Percentiles rank a stretch among this genome's conserved stretches.
Conservation (phyloP, 1,140 invertebrate genomes). For the Apis laboriosa region DNA sequence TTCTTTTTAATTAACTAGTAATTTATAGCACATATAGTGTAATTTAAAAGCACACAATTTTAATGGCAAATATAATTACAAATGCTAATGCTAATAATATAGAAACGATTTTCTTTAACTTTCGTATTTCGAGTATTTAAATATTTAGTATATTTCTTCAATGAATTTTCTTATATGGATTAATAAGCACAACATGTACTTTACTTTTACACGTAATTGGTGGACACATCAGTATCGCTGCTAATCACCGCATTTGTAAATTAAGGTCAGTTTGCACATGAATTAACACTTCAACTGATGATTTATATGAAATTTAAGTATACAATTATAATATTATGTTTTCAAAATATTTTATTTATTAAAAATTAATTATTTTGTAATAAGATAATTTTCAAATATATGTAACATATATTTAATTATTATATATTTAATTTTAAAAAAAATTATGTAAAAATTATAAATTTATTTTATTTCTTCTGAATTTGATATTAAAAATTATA, state of each 20-base stretch:
- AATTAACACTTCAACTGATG: slow-evolving; percentile 13
- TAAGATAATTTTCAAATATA: too few species aligned
- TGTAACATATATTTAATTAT: too few species aligned
- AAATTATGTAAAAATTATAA: too few species aligned
- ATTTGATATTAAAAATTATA: too few species aligned
- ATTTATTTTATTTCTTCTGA: too few species aligned
- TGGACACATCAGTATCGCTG: slow-evolving; percentile 57
- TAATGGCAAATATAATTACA: background rate
- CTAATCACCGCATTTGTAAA: slow-evolving; percentile 56
- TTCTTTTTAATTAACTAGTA: background rate
- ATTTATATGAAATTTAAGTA: slow-evolving; percentile 1
- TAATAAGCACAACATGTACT: slow-evolving; percentile 62
- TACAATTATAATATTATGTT: background rate
- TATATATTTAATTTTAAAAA: too few species aligned
- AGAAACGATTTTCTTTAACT: background rate
- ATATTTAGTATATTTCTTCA: slow-evolving; percentile 41
- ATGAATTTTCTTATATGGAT: slow-evolving; percentile 40
- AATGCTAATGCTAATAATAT: background rate
- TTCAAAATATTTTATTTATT: background rate
- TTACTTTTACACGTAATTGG: slow-evolving; percentile 53
- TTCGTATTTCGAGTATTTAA: background rate
- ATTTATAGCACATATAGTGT: background rate
- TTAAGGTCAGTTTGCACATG: slow-evolving; percentile 62
- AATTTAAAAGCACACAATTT: background rate
- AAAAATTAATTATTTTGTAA: background rate